These are phyloP conservation scores for Luidia sarsii DNA, from an alignment of 53 echinoderm and acorn worm species.

Conservation along the genomic window DNA sequence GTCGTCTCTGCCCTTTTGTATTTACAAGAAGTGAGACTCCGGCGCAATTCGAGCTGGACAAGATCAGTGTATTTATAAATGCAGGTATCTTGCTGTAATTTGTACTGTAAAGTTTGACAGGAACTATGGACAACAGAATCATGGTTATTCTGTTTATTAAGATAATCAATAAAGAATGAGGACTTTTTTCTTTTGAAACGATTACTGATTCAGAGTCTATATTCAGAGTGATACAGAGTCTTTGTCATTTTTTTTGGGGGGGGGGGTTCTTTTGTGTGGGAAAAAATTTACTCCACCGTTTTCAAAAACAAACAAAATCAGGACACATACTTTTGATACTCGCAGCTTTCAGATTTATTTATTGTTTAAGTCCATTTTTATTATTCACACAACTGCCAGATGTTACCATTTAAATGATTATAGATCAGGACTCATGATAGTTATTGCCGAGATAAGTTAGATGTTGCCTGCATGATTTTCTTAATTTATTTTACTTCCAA, in stretches of 20 bases:
- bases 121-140: background rate
- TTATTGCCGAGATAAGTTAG: no score
- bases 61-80: constrained; percentile 52
- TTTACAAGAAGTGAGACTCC: constrained; percentile 1
- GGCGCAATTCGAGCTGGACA: no score
- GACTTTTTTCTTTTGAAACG: constrained; percentile 29
- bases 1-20: constrained; percentile 29
- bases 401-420: no score
- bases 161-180: background rate
- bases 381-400: no score
- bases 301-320: background rate
- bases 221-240: background rate
- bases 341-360: no score
- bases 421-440: no score
- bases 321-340: no score
- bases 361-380: no score
- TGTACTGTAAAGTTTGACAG: constrained; percentile 33
- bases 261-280: background rate
- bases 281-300: no score
- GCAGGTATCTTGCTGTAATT: constrained; percentile 43
- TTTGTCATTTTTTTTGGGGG: background rate
- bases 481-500: no score
- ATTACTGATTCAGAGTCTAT: background rate
- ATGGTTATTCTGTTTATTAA: constrained; percentile 8
- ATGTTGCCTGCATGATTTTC: no score